Conservation (phyloP, 2,113 vertebrate species). For the Tychaedon coryphoeus region DNA sequence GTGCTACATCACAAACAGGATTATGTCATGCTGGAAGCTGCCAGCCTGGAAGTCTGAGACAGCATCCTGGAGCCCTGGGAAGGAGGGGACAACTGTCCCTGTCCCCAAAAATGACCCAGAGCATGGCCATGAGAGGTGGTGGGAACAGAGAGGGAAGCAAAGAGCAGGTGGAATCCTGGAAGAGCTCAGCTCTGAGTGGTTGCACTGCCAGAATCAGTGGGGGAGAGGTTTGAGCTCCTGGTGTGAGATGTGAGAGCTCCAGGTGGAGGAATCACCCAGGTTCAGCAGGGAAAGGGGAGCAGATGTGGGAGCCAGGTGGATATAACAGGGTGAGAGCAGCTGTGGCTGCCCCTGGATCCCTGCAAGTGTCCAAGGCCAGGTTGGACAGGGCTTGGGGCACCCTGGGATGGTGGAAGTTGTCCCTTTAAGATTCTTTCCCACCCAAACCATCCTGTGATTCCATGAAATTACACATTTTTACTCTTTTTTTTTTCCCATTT, state of each 20-base stretch:
- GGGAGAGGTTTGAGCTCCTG: background rate
- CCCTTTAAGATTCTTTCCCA: background rate
- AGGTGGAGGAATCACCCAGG: rapidly evolving
- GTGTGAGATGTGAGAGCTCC: background rate
- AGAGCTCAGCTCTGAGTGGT: background rate
- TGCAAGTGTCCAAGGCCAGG: background rate
- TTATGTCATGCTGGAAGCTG: background rate
- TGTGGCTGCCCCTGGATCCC: background rate
- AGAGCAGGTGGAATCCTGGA: background rate
- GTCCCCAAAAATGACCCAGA: rapidly evolving
- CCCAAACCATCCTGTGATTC: background rate
- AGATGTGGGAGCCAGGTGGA: background rate
- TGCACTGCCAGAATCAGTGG: rapidly evolving
- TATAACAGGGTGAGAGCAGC: background rate
- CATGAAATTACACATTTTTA: background rate
- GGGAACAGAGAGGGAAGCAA: background rate
- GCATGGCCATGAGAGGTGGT: too few species aligned
- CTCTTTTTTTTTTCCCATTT: background rate
- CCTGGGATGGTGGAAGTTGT: rapidly evolving
- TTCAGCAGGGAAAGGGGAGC: background rate
- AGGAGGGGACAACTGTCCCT: background rate
- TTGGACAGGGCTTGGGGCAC: rapidly evolving
- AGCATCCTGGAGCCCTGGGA: background rate
- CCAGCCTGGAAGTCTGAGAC: background rate
- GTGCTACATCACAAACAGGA: background rate